These are phyloP conservation scores for Thunnus thynnus DNA, from an alignment of 2,113 vertebrate species.

Conservation along the genomic window DNA sequence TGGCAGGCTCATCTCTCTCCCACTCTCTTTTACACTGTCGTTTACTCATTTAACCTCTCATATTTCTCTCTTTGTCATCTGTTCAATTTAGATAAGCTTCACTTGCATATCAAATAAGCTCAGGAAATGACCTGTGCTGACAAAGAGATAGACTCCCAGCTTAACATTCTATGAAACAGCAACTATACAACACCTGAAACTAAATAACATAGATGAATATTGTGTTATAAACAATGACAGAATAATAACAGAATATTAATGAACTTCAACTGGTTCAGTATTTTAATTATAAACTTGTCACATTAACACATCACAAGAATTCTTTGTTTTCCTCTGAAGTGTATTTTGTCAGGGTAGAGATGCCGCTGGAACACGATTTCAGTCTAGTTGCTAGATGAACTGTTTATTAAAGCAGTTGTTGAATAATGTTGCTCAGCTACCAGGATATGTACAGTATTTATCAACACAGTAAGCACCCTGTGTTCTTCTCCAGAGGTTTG, in stretches of 20 bases:
- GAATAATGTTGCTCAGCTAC: not conserved
- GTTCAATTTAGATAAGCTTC: constrained; percentile 1
- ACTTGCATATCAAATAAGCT: not conserved
- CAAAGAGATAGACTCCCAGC: not conserved
- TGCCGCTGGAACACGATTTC: not conserved
- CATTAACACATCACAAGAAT: not conserved
- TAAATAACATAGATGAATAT: not conserved
- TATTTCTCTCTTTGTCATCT: constrained; percentile 2
- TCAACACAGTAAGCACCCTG: not conserved
- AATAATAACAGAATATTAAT: too few species aligned
- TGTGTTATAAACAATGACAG: too few species aligned
- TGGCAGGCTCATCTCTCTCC: not conserved
- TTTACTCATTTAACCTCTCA: not conserved
- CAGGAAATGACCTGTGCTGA: not conserved
- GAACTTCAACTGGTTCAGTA: too few species aligned
- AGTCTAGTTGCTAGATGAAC: not conserved
- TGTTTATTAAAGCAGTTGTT: not conserved
- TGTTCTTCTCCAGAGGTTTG: not conserved
- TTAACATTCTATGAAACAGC: not conserved
- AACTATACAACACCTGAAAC: not conserved
- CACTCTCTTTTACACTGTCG: not conserved
- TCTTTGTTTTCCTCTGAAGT: not conserved
- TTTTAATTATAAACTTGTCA: not conserved
- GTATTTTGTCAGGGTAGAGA: not conserved
- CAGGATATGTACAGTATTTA: not conserved